A percentile compares a stretch with the other conserved stretches of the same genome.
phyloP scores from a whole-genome alignment of 2,888 invertebrate genomes.

The Plemyria rubiginata region DNA sequence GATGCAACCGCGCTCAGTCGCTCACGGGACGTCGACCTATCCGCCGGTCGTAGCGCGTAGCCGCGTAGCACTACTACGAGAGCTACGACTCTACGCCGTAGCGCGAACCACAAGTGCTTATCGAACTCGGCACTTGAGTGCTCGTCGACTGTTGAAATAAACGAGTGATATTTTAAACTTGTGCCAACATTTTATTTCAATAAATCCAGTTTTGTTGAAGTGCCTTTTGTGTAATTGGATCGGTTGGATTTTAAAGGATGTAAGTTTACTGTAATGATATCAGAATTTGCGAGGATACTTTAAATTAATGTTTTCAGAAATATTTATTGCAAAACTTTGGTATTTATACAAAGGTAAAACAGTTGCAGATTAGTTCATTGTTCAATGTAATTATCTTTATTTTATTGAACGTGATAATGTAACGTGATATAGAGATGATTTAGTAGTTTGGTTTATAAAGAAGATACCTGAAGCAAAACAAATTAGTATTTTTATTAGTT shows the following conservation, averaged over 20 bases:
- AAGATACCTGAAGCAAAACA: no score
- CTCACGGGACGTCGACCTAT: slow-evolving; percentile 56
- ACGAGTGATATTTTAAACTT: slow-evolving; percentile 37
- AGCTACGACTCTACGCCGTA: slow-evolving; percentile 47
- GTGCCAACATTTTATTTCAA: slow-evolving; percentile 35
- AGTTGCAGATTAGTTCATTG: background rate
- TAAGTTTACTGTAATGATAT: slow-evolving; percentile 25
- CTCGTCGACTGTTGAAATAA: slow-evolving; percentile 35
- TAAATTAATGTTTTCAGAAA: background rate
- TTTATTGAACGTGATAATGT: no score
- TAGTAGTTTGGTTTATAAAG: no score
- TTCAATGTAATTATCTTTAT: no score
- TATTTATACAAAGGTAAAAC: no score
- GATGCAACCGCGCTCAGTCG: slow-evolving; percentile 64
- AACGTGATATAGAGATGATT: no score
- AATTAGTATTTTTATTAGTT: no score
- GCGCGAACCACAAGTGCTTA: slow-evolving; percentile 48
- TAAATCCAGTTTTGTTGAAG: slow-evolving; percentile 29
- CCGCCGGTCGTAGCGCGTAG: slow-evolving; percentile 46
- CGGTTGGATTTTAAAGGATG: slow-evolving; percentile 31
- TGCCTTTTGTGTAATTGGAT: slow-evolving; percentile 38
- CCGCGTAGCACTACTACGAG: slow-evolving; percentile 32
- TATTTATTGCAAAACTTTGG: no score
- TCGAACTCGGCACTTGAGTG: slow-evolving; percentile 47
- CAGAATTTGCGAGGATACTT: background rate